Conservation (phyloP, 2,113 vertebrate genomes). For the Gobio gobio region DNA sequence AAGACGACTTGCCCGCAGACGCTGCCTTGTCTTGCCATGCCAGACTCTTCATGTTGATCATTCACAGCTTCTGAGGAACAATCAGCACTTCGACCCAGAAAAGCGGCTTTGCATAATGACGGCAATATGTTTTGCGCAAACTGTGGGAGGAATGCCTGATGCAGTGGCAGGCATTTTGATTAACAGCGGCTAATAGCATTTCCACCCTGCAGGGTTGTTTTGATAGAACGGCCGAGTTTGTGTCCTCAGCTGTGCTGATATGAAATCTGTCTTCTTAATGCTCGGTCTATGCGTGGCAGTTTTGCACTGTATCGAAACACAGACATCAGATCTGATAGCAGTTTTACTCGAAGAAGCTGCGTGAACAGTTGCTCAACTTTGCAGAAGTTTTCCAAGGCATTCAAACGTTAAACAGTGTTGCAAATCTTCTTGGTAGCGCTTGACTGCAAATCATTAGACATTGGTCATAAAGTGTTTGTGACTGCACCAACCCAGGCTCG, state of each 20-base stretch:
- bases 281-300: background rate
- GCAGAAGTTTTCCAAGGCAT: background rate
- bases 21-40: conserved; percentile 29
- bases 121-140: conserved; percentile 41
- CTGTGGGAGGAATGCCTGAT: conserved; percentile 39
- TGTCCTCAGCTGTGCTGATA: conserved; percentile 25
- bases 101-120: conserved; percentile 49
- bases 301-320: background rate
- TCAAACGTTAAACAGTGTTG: background rate
- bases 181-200: conserved; percentile 53
- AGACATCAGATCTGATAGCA: conserved; percentile 19
- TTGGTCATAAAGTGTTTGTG: background rate
- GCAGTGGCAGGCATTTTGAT: conserved; percentile 42
- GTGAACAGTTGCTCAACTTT: background rate
- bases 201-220: conserved; percentile 39
- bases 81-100: conserved; percentile 27
- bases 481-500: background rate
- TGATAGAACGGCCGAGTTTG: conserved; percentile 17
- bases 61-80: conserved; percentile 48
- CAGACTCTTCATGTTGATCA: conserved; percentile 43
- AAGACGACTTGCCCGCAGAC: conserved; percentile 9
- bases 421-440: background rate
- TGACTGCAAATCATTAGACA: background rate
- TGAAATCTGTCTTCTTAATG: conserved; percentile 19
- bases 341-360: background rate